These are phyloP conservation scores for Amphiprion ocellaris DNA, from an alignment of 2,113 vertebrate species.

Conservation along the genomic window DNA sequence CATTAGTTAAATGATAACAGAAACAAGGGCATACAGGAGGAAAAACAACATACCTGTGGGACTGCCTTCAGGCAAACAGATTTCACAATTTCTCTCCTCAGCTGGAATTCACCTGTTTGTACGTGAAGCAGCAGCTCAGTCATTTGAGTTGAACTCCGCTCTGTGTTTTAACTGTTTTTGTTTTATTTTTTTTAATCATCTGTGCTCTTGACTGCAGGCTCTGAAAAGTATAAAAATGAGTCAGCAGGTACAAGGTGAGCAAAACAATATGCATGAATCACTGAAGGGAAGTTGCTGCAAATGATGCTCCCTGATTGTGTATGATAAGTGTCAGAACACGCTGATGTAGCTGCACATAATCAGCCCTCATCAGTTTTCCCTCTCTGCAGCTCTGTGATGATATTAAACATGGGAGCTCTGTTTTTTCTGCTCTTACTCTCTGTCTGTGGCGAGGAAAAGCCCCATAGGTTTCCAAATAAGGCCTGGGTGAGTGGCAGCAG, in stretches of 20 bases:
- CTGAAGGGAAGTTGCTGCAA: neutral
- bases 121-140: neutral
- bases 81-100: neutral
- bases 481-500: slow-evolving; percentile 44
- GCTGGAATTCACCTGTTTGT: slow-evolving; percentile 7
- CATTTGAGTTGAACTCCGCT: too few species aligned
- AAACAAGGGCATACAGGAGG: slow-evolving; percentile 13
- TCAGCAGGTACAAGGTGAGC: neutral
- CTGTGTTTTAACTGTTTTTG: neutral
- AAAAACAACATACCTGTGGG: slow-evolving; percentile 1
- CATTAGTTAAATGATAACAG: slow-evolving; percentile 34
- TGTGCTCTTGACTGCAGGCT: neutral
- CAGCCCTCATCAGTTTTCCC: neutral
- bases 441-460: slow-evolving; percentile 42
- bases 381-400: neutral
- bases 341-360: neutral
- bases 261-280: neutral
- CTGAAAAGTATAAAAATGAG: slow-evolving; percentile 18
- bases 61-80: slow-evolving; percentile 25
- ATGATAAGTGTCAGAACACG: neutral
- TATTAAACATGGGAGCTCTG: slow-evolving; percentile 28
- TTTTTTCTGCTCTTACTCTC: slow-evolving; percentile 18
- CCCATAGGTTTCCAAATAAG: slow-evolving; percentile 75
- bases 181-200: neutral
- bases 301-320: neutral